Evolutionary conservation across 2,113 vertebrate species (phyloP).

Genomic region (Aegithalos caudatus): DNA sequence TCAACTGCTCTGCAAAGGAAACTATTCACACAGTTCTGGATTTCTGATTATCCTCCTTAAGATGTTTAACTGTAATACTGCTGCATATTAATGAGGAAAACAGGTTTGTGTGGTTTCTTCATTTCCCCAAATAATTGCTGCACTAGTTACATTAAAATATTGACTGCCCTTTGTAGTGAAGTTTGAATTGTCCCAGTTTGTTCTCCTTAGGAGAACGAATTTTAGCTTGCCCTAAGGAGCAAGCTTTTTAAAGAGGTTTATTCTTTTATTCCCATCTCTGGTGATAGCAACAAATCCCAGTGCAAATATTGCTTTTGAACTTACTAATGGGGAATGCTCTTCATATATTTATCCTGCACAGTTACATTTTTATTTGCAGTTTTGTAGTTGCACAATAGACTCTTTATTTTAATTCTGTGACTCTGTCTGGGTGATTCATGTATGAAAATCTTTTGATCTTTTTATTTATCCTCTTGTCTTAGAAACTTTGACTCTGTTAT

Average conservation of each 20-base stretch:
- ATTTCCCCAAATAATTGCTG: neutral
- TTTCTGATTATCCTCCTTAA: neutral
- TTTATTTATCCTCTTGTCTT: neutral
- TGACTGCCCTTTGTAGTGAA: neutral
- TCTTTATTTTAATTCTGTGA: neutral
- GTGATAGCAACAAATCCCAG: neutral
- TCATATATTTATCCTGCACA: neutral
- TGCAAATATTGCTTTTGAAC: neutral
- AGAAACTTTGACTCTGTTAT: neutral
- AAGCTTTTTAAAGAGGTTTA: neutral
- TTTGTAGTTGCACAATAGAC: neutral
- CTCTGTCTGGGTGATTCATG: neutral
- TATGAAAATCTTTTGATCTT: neutral
- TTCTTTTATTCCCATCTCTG: neutral
- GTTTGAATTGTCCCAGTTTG: neutral
- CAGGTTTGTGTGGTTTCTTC: neutral
- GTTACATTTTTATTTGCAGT: neutral
- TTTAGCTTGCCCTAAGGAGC: neutral
- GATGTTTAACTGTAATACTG: neutral
- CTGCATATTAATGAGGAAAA: neutral
- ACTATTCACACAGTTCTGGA: neutral
- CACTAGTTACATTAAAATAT: neutral
- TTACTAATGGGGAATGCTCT: neutral
- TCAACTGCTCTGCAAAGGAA: neutral
- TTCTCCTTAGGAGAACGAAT: neutral